phyloP scores from a whole-genome alignment of 1,140 invertebrate species.

The Pectinophora gossypiella region DNA sequence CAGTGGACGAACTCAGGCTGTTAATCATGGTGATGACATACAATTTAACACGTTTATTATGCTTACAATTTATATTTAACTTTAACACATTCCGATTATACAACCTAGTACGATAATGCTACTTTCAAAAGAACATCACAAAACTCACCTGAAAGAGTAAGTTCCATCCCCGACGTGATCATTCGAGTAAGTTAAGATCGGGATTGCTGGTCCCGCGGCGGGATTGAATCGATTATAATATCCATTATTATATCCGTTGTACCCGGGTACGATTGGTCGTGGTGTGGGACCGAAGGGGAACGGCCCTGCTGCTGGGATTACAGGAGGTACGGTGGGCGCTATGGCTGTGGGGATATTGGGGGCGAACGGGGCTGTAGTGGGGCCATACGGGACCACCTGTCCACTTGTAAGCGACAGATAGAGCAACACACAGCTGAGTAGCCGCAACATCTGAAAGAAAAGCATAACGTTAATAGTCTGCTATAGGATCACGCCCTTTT shows the following conservation, averaged over 20 bases:
- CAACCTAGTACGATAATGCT: too few species aligned
- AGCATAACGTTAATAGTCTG: too few species aligned
- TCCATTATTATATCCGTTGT: slow-evolving; percentile 30
- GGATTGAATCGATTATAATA: slow-evolving; percentile 31
- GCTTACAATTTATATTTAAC: too few species aligned
- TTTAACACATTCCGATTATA: slow-evolving; percentile 1
- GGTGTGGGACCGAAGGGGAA: neutral
- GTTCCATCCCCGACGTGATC: slow-evolving; percentile 54
- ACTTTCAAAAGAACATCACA: too few species aligned
- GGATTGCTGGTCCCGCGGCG: slow-evolving; percentile 31
- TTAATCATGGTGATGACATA: too few species aligned
- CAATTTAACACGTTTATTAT: too few species aligned
- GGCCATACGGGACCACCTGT: neutral
- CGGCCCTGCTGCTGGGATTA: slow-evolving; percentile 2
- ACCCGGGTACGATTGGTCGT: too few species aligned
- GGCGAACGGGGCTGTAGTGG: neutral
- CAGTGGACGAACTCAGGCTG: too few species aligned
- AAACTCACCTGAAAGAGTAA: slow-evolving; percentile 57
- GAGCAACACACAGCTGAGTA: slow-evolving; percentile 15
- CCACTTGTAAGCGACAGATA: neutral
- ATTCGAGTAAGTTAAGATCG: slow-evolving; percentile 57
- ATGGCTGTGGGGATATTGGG: neutral
- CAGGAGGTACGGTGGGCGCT: neutral
- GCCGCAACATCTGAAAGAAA: slow-evolving; percentile 16
- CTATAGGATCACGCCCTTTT: too few species aligned